These are phyloP conservation scores for Danio aesculapii DNA, from an alignment of 2,797 vertebrate species.

Conservation along the genomic window DNA sequence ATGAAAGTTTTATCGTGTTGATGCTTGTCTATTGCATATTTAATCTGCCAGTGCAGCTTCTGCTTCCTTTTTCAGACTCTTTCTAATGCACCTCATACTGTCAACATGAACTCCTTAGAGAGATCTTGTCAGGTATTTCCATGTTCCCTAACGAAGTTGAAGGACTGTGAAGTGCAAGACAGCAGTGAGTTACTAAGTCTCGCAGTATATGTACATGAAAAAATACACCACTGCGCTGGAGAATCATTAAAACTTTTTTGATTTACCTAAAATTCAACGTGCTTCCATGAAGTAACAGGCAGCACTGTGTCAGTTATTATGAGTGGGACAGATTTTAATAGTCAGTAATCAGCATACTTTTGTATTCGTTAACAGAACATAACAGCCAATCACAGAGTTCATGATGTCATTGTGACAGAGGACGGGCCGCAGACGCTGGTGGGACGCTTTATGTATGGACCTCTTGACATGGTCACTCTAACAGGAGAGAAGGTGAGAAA, in stretches of 20 bases:
- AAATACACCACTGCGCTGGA: background rate
- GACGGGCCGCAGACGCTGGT: conserved; percentile 83
- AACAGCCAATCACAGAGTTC: conserved; percentile 88
- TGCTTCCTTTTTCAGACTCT: background rate
- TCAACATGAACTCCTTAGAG: background rate
- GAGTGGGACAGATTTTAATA: background rate
- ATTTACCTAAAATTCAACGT: background rate
- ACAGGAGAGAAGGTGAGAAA: conserved; percentile 85
- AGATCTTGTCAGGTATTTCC: background rate
- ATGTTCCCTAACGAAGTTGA: background rate
- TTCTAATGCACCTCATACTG: background rate
- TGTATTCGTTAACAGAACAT: conserved; percentile 76
- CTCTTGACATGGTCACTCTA: conserved; percentile 88
- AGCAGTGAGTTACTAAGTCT: background rate
- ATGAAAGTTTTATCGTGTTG: background rate
- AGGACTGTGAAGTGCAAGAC: background rate
- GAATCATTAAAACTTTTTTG: background rate
- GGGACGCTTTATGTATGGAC: conserved; percentile 89
- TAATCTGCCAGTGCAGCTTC: conserved; percentile 1
- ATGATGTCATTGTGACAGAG: conserved; percentile 83
- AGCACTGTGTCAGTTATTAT: background rate
- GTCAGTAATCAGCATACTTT: background rate
- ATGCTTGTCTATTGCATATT: background rate
- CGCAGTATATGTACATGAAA: background rate
- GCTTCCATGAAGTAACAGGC: background rate